A percentile compares a stretch with the other conserved stretches of the same genome.
Conservation (phyloP, 2,113 vertebrate genomes). For the Myiagra hebetior region DNA sequence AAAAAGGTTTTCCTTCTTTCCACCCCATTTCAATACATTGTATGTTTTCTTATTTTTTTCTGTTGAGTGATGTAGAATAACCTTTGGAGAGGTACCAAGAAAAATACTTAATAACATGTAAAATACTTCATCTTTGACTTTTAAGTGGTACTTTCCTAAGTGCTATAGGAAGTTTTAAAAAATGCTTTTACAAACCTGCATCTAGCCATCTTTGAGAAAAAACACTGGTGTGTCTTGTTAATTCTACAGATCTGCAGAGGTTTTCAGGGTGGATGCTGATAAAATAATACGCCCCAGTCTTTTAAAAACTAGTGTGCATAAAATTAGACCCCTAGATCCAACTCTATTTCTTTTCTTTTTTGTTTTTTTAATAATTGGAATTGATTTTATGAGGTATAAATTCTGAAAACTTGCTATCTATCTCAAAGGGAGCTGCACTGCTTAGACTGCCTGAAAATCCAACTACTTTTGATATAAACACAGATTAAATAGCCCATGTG, state of each 20-base stretch:
- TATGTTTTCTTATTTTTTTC: neutral
- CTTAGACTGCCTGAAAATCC: neutral
- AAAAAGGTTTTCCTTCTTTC: neutral
- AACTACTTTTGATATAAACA: neutral
- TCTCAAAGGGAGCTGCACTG: neutral
- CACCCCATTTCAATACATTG: neutral
- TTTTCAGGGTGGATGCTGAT: neutral
- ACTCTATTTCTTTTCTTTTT: neutral
- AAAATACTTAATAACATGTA: neutral
- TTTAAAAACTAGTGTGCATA: neutral
- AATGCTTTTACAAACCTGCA: neutral
- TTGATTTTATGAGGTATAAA: neutral
- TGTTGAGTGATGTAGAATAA: neutral
- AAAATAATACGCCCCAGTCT: neutral
- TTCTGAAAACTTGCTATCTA: neutral
- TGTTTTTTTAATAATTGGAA: neutral
- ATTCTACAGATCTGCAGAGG: neutral
- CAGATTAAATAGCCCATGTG: neutral
- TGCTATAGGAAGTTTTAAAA: neutral
- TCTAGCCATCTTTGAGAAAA: neutral
- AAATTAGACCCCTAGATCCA: neutral
- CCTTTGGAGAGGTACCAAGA: neutral
- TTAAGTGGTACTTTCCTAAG: neutral
- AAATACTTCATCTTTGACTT: neutral
- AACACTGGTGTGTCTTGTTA: neutral